phyloP scores from a whole-genome alignment of 92 coral and sea anemone species.

The Actinernus sp. region DNA sequence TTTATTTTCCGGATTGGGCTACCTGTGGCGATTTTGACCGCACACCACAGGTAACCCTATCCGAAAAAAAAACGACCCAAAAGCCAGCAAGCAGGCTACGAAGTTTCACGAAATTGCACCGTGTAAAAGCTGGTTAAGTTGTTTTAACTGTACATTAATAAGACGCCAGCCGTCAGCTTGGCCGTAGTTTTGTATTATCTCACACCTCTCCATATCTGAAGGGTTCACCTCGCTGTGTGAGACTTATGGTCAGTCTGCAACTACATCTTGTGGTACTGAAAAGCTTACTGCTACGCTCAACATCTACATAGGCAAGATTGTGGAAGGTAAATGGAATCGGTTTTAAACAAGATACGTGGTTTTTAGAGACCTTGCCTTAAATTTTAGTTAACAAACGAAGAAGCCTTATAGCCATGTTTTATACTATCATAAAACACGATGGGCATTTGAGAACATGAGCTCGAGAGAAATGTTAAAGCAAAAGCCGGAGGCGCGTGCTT shows the following conservation, averaged over 20 bases:
- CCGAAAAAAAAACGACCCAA: no score
- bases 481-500: no score
- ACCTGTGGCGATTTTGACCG: no score
- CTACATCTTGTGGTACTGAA: constrained; percentile 89
- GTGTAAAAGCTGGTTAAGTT: no score
- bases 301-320: constrained; percentile 93
- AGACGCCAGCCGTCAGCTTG: not conserved
- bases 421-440: no score
- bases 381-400: no score
- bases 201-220: no score
- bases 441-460: not conserved
- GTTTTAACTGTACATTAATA: not conserved
- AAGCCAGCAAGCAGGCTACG: not conserved
- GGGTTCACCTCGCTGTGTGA: constrained; percentile 97
- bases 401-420: no score
- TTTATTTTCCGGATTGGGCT: no score
- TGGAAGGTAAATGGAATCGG: constrained; percentile 67
- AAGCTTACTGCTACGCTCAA: constrained; percentile 91
- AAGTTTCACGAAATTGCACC: not conserved
- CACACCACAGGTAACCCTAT: no score
- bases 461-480: not conserved
- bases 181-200: not conserved
- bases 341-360: no score
- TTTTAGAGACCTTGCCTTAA: no score
- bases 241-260: constrained; percentile 65